These are phyloP conservation scores for Hozukius guyotensis DNA, from an alignment of 2,797 vertebrate genomes.

Conservation along the genomic window DNA sequence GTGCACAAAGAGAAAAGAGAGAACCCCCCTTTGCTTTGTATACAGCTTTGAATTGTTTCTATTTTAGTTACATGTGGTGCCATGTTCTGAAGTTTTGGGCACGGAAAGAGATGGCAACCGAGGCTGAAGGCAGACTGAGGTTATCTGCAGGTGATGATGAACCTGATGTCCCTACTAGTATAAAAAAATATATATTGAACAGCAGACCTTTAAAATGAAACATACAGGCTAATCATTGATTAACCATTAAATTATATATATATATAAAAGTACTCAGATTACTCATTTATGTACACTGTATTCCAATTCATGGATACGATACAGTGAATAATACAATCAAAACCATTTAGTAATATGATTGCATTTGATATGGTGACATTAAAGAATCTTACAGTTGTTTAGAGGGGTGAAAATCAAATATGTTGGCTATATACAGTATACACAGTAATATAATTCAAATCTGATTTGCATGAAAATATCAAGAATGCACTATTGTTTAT, in stretches of 20 bases:
- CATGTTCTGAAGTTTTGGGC: slow-evolving; percentile 47
- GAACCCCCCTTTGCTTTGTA: slow-evolving; percentile 52
- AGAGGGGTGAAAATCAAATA: not conserved
- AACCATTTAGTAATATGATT: not conserved
- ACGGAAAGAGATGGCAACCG: slow-evolving; percentile 54
- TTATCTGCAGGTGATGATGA: not conserved
- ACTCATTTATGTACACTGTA: not conserved
- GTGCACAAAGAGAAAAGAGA: slow-evolving; percentile 7
- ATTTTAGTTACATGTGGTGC: slow-evolving; percentile 56
- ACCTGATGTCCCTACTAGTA: not conserved
- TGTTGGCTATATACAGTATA: not conserved
- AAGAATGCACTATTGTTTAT: not conserved
- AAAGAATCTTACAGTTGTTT: not conserved
- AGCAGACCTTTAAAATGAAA: not conserved
- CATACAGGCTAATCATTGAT: not conserved
- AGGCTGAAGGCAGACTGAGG: not conserved
- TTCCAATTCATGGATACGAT: not conserved
- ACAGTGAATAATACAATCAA: not conserved
- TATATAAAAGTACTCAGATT: not conserved
- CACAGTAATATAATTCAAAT: not conserved
- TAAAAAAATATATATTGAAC: not conserved
- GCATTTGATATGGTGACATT: not conserved
- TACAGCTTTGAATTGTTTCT: slow-evolving; percentile 55
- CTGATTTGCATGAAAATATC: not conserved
- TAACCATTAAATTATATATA: not conserved